phyloP scores from a whole-genome alignment of 2,113 vertebrate genomes.

The Tetrax tetrax region DNA sequence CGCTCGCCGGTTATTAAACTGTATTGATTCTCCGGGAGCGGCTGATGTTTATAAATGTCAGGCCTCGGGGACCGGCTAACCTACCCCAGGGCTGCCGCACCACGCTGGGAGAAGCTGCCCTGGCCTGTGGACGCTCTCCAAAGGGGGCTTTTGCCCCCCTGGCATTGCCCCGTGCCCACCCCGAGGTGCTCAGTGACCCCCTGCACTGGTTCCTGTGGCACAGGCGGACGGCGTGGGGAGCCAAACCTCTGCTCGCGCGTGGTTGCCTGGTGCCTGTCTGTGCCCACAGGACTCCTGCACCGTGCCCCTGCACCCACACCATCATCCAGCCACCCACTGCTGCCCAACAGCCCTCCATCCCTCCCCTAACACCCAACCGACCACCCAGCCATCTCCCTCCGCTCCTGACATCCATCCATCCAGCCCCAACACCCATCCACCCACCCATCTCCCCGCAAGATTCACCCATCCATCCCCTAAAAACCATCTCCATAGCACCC shows the following conservation, averaged over 20 bases:
- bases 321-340: not conserved
- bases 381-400: not conserved
- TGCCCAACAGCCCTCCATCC: not conserved
- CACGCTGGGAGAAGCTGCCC: accelerated
- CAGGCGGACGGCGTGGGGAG: accelerated
- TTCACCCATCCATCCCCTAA: not conserved
- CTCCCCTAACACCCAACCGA: not conserved
- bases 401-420: not conserved
- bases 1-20: conserved; percentile 63
- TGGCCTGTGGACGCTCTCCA: not conserved
- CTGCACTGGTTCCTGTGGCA: not conserved
- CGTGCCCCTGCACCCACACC: accelerated
- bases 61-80: not conserved
- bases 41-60: conserved; percentile 72
- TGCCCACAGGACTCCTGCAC: not conserved
- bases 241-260: accelerated
- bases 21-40: conserved; percentile 50
- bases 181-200: accelerated
- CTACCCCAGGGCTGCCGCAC: conserved; percentile 10
- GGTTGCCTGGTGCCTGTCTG: accelerated
- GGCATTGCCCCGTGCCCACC: accelerated
- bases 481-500: not conserved
- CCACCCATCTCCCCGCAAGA: not conserved
- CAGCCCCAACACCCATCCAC: not conserved
- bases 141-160: not conserved